Evolutionary conservation across 2,888 invertebrate species (phyloP).

Genomic region (Yponomeuta plumbellus): DNA sequence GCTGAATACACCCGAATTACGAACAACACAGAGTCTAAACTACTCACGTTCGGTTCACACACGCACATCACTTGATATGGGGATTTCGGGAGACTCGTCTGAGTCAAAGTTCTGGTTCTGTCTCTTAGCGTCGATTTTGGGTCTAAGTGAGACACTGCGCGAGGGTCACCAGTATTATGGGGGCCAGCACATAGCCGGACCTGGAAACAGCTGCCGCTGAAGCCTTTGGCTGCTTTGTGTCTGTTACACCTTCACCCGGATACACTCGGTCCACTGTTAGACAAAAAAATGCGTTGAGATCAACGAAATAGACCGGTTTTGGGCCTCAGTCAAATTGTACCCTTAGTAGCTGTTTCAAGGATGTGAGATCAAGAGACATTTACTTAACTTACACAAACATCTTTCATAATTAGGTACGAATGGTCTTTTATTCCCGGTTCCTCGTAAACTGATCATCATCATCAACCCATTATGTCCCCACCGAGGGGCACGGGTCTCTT

Average conservation of each 20-base stretch:
- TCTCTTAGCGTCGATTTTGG: neutral
- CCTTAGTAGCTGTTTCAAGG: too few relatives aligned
- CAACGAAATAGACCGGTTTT: neutral
- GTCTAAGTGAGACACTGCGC: conserved; percentile 38
- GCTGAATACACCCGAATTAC: conserved; percentile 10
- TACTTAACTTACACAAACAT: too few relatives aligned
- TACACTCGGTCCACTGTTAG: conserved; percentile 27
- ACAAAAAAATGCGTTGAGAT: neutral
- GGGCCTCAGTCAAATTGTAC: too few relatives aligned
- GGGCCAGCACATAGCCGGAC: neutral
- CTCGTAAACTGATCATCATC: too few relatives aligned
- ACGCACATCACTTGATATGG: conserved; percentile 13
- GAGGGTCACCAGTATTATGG: conserved; percentile 4
- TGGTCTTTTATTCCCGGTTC: too few relatives aligned
- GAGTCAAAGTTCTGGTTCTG: conserved; percentile 3
- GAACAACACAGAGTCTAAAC: conserved; percentile 7
- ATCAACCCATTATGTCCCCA: too few relatives aligned
- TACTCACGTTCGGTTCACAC: conserved; percentile 11
- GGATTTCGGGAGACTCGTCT: neutral
- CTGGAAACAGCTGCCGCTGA: conserved; percentile 28
- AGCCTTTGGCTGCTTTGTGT: conserved; percentile 49
- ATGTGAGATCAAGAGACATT: too few relatives aligned
- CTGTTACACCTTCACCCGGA: conserved; percentile 39
- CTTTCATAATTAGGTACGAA: too few relatives aligned
- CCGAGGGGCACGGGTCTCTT: too few relatives aligned